These are phyloP conservation scores for Drosophila malerkotliana DNA, from an alignment of 1,140 invertebrate genomes.

Conservation along the genomic window DNA sequence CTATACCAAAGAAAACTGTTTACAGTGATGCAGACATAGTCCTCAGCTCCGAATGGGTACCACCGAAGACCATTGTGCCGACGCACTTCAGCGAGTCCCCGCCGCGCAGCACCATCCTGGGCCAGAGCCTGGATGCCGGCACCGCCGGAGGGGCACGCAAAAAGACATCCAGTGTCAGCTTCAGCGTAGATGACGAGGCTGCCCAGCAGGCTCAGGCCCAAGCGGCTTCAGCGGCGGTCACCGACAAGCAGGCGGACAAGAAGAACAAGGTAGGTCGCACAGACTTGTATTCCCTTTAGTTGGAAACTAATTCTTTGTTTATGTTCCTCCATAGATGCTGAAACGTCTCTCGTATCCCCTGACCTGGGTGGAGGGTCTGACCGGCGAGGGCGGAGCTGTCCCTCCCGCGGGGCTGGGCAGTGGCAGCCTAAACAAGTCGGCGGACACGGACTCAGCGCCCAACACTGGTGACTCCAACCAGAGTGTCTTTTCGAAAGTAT, in stretches of 20 bases:
- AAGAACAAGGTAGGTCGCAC: slow-evolving; percentile 87
- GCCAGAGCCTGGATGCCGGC: slow-evolving; percentile 71
- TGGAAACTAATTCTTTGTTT: not conserved
- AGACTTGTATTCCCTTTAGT: not conserved
- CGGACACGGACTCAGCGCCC: slow-evolving; percentile 80
- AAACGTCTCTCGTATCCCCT: slow-evolving; percentile 96
- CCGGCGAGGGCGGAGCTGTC: slow-evolving; percentile 86
- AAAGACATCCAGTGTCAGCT: slow-evolving; percentile 90
- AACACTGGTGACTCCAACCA: slow-evolving; percentile 85
- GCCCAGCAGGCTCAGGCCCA: slow-evolving; percentile 62
- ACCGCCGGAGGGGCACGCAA: slow-evolving; percentile 85
- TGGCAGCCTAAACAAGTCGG: slow-evolving; percentile 77
- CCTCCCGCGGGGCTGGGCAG: slow-evolving; percentile 78
- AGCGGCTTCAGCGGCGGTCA: slow-evolving; percentile 84
- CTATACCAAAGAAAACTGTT: slow-evolving; percentile 85
- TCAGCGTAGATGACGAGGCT: slow-evolving; percentile 87
- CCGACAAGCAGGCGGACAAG: slow-evolving; percentile 83
- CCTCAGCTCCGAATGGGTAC: slow-evolving; percentile 92
- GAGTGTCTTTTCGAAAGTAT: slow-evolving; percentile 94
- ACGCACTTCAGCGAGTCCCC: slow-evolving; percentile 85
- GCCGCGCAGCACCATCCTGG: slow-evolving; percentile 82
- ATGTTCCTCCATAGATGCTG: slow-evolving; percentile 88
- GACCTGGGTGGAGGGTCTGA: slow-evolving; percentile 95
- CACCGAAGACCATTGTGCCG: slow-evolving; percentile 90
- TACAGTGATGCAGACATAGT: slow-evolving; percentile 94